A percentile compares a stretch with the other conserved stretches of the same genome.
These are phyloP conservation scores for Acholoe squamosa DNA, from an alignment of 2,888 invertebrate genomes.

Conservation along the genomic window DNA sequence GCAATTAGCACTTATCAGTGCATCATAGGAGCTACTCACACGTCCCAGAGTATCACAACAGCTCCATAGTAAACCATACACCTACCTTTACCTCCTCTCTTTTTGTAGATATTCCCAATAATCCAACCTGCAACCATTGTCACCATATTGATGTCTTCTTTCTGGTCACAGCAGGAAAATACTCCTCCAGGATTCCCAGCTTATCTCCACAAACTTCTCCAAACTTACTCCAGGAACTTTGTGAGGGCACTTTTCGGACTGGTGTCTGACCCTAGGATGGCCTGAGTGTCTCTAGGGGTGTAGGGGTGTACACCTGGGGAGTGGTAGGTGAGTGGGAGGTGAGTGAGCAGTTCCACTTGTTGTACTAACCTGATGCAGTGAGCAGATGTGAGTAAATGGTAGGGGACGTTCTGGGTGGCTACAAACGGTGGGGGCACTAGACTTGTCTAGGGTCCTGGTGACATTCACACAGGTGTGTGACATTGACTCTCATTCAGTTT, in stretches of 20 bases:
- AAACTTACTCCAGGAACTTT: neutral
- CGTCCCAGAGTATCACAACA: too few species aligned
- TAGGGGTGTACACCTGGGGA: neutral
- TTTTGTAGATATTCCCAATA: conserved; percentile 38
- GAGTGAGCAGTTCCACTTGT: conserved; percentile 27
- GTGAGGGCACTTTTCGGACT: neutral
- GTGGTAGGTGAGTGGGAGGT: neutral
- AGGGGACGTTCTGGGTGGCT: conserved; percentile 5
- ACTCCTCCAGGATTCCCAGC: too few species aligned
- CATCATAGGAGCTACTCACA: too few species aligned
- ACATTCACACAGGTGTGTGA: too few species aligned
- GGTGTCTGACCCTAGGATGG: neutral
- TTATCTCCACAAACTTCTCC: too few species aligned
- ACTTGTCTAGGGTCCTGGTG: neutral
- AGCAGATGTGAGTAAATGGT: conserved; percentile 23
- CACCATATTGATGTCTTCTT: conserved; percentile 34
- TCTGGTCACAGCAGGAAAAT: too few species aligned
- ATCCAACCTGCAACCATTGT: conserved; percentile 31
- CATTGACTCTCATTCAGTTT: too few species aligned
- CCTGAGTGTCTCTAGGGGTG: neutral
- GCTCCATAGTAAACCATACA: neutral
- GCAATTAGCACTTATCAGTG: too few species aligned
- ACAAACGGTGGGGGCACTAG: neutral
- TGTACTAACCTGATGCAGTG: conserved; percentile 2
- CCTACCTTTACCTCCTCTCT: conserved; percentile 32